Base-by-base conservation (phyloP, 2,888 invertebrate genomes). In the Scaptodrosophila latifasciaeformis region DNA sequence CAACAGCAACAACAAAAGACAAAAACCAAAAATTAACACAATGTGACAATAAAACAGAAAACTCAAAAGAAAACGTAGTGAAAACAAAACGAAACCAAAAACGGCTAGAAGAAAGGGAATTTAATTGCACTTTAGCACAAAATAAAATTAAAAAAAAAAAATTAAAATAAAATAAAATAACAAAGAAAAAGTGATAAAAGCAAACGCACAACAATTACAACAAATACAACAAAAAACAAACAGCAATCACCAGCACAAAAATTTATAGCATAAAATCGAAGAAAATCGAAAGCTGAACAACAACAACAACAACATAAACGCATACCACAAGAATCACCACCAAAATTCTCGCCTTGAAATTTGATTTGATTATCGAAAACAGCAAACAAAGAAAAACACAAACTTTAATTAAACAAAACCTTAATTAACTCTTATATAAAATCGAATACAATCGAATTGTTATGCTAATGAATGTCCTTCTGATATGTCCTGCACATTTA, bases 1-100 rank as follows among this genome's bases (percentile, higher is more conserved):
- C 43, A 35, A 51, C 49, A 56, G 46, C 9, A 51, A 46, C 59
- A 66, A 65, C 59, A 17, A 15, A 39, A 15, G n/a, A 40, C 13
- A 19, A 5, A 40, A 24, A n/a, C n/a, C n/a, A n/a, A n/a, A n/a
- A 51, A 65, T 59, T 54, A 49, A 74, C 80, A 74, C 81, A 76
- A 75, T 76, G 80, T 75, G 74, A 75, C 74, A 75, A 75, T 75
- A 75, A 74, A 60, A 62, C 40, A 19, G 12, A 49, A 15, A 50
- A 34, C 10, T 13, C 74, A 75, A 81, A 81, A 74, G 81, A 59
- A 62, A 37, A 13, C 13, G 46, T 12, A 50, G 27, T 21, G 47
- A 54, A 44, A 54, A 45, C 40, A n/a, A n/a, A 24, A 55, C 54
- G 55, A 49, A 39, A 43, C 18, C 37, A 45, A 46, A 47, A n/a